Percentiles rank a stretch among this genome's conserved stretches.
phyloP scores from a whole-genome alignment of 2,113 vertebrate species.

The Hippocampus mohnikei region DNA sequence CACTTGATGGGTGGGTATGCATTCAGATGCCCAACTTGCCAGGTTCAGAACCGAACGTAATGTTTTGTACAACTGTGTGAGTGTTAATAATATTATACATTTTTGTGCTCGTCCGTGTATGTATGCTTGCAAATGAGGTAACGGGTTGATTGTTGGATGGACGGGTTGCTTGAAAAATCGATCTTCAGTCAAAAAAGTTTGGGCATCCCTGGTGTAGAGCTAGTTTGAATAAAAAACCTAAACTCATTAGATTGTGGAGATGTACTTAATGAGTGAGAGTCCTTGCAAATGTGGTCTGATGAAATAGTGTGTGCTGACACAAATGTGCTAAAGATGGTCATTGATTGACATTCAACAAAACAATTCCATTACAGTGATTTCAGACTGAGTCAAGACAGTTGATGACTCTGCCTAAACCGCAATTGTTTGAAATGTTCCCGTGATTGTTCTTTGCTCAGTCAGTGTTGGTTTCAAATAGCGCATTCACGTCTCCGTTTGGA shows the following conservation, averaged over 20 bases:
- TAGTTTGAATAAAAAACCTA: neutral
- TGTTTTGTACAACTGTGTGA: too few species aligned
- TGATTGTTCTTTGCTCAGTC: slow-evolving; percentile 42
- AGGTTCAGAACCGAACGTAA: too few species aligned
- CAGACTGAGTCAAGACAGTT: slow-evolving; percentile 24
- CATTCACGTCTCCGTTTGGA: slow-evolving; percentile 46
- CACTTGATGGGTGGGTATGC: too few species aligned
- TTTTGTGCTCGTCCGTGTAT: too few species aligned
- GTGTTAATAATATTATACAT: too few species aligned
- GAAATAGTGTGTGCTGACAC: slow-evolving; percentile 1
- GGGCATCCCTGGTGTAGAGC: neutral
- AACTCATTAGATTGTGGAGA: neutral
- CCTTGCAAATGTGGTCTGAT: neutral
- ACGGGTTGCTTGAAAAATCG: too few species aligned
- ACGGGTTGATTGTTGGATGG: too few species aligned
- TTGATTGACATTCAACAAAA: slow-evolving; percentile 14
- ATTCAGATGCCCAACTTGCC: too few species aligned
- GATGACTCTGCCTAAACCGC: slow-evolving; percentile 22
- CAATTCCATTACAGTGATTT: slow-evolving; percentile 16
- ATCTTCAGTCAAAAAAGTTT: too few species aligned
- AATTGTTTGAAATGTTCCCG: slow-evolving; percentile 31
- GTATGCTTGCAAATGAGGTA: too few species aligned
- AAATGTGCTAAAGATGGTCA: slow-evolving; percentile 1
- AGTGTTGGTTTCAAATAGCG: slow-evolving; percentile 1
- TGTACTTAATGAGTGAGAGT: neutral